Conservation (phyloP, 2,113 vertebrate species). For the Aythya baeri region DNA sequence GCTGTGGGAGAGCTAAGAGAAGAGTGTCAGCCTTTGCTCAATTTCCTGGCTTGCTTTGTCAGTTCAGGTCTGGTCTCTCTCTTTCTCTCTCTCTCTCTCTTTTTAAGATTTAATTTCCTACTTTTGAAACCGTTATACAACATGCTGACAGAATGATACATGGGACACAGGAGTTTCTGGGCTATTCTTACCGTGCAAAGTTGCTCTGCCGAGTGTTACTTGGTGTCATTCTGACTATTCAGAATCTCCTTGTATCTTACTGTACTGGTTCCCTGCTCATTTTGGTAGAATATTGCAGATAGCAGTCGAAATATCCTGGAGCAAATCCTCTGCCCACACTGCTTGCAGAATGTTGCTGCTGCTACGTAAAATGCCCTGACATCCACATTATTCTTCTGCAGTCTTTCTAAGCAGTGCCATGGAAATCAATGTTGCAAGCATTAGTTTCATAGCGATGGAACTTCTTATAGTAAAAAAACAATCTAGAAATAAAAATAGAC, state of each 20-base stretch:
- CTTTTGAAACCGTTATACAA: not conserved
- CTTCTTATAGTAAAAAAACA: not conserved
- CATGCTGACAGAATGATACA: not conserved
- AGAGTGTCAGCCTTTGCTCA: not conserved
- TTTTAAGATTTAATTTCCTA: not conserved
- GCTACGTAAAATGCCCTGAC: not conserved
- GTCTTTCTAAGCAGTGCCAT: not conserved
- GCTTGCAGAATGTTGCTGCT: not conserved
- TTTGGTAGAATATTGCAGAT: not conserved
- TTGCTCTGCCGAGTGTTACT: not conserved
- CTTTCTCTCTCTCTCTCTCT: too few species aligned
- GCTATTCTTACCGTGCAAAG: not conserved
- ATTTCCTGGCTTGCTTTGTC: slow-evolving; percentile 7
- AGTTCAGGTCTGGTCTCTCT: not conserved
- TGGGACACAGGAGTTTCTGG: not conserved
- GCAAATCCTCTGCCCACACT: not conserved
- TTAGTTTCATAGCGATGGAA: not conserved
- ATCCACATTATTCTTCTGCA: not conserved
- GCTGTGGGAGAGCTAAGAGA: not conserved
- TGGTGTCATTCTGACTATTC: not conserved
- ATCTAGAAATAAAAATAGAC: not conserved
- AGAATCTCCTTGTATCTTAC: not conserved
- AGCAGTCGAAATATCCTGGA: slow-evolving; percentile 11
- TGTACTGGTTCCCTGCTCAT: not conserved
- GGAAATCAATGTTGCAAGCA: slow-evolving; percentile 19